A percentile compares a stretch with the other conserved stretches of the same genome.
Conservation (phyloP, 2,888 invertebrate species). For the Cosmia pyralina region DNA sequence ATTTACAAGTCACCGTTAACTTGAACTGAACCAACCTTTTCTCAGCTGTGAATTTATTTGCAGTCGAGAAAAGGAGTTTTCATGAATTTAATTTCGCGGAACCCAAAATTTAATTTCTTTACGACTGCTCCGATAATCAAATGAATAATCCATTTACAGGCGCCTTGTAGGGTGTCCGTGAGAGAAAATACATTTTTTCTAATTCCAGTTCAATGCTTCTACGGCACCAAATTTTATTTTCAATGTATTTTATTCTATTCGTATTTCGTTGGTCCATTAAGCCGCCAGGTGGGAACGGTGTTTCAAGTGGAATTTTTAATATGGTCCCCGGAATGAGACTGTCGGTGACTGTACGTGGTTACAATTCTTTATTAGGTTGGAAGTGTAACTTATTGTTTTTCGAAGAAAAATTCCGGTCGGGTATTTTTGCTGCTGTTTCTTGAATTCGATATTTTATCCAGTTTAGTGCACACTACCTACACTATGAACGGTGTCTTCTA, state of each 20-base stretch:
- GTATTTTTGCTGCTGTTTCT: conserved; percentile 18
- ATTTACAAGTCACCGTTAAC: conserved; percentile 60
- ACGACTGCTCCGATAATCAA: conserved; percentile 86
- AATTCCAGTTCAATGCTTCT: conserved; percentile 32
- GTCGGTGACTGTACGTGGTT: conserved; percentile 66
- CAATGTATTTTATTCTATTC: conserved; percentile 67
- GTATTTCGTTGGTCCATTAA: conserved; percentile 69
- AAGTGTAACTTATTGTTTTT: conserved; percentile 64
- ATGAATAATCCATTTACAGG: conserved; percentile 86
- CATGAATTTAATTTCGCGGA: conserved; percentile 82
- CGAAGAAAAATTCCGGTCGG: conserved; percentile 38
- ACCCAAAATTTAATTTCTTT: conserved; percentile 86
- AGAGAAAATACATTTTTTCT: conserved; percentile 58
- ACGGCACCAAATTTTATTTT: conserved; percentile 54
- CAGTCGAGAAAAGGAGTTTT: conserved; percentile 78
- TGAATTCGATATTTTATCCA: conserved; percentile 17
- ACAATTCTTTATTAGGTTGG: conserved; percentile 62
- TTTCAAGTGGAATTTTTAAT: conserved; percentile 75
- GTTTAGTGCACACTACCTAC: not conserved
- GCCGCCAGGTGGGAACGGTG: conserved; percentile 72
- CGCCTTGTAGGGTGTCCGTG: conserved; percentile 69
- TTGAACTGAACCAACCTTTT: conserved; percentile 68
- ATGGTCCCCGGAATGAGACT: conserved; percentile 62
- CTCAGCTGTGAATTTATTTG: conserved; percentile 80
- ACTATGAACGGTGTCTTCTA: not conserved